phyloP scores from a whole-genome alignment of 2,797 vertebrate species.

The Rhyacichthys aspro region DNA sequence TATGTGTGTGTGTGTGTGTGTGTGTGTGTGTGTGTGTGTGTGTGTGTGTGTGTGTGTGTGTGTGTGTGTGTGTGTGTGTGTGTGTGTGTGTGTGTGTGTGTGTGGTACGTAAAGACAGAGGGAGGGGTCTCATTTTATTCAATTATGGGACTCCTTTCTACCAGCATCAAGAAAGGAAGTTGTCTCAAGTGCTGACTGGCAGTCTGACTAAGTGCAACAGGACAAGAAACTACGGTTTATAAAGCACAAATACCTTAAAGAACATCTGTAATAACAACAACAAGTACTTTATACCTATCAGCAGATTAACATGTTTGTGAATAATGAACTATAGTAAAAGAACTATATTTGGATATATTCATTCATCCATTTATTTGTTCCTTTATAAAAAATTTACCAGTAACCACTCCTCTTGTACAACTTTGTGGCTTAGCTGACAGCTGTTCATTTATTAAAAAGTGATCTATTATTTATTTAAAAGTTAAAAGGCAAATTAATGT shows the following conservation, averaged over 20 bases:
- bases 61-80: conserved; percentile 48
- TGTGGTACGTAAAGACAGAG: conserved; percentile 61
- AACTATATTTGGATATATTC: no score
- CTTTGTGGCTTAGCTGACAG: no score
- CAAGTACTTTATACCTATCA: no score
- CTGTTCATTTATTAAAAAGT: no score
- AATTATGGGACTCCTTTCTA: conserved; percentile 73
- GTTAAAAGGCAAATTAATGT: no score
- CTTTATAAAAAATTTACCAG: no score
- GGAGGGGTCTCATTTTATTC: conserved; percentile 72
- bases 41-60: conserved; percentile 50
- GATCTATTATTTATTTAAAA: no score
- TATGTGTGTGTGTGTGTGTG: conserved; percentile 44
- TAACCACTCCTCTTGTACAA: no score
- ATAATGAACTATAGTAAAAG: no score
- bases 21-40: conserved; percentile 53
- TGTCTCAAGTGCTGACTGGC: conserved; percentile 70
- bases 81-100: conserved; percentile 49
- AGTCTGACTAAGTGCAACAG: conserved; percentile 67
- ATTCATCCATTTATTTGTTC: no score
- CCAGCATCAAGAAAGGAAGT: conserved; percentile 77
- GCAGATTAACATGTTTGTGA: no score
- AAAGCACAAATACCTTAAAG: conserved; percentile 57
- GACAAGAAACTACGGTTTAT: conserved; percentile 67
- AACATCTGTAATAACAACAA: conserved; percentile 52